Percentiles rank a stretch among this genome's conserved stretches.
Evolutionary conservation across 2,797 vertebrate species (phyloP).

Genomic region (Momotus momota): DNA sequence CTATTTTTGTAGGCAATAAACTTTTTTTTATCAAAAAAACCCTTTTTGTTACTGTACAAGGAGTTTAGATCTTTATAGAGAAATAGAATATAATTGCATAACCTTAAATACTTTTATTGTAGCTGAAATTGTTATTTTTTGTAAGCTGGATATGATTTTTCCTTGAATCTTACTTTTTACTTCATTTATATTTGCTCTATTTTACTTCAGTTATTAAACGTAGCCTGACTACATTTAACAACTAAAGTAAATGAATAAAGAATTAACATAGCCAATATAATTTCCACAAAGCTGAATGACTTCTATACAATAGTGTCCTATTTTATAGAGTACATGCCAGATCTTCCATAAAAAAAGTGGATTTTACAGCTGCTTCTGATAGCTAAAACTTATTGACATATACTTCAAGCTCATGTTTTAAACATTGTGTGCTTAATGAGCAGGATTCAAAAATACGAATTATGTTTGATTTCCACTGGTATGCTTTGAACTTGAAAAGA

Average conservation of each 20-base stretch:
- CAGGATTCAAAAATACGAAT: constrained; percentile 38
- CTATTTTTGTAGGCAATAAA: neutral
- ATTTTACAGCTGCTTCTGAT: constrained; percentile 38
- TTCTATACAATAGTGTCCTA: neutral
- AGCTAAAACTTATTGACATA: constrained; percentile 19
- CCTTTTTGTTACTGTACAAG: neutral
- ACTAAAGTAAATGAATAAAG: constrained; percentile 21
- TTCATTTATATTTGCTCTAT: neutral
- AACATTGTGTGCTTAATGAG: constrained; percentile 44
- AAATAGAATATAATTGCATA: neutral
- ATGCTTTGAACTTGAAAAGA: constrained; percentile 69
- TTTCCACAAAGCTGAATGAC: constrained; percentile 14
- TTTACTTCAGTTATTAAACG: constrained; percentile 13
- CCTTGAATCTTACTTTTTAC: neutral
- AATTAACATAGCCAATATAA: constrained; percentile 14
- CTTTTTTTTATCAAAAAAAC: too few relatives aligned
- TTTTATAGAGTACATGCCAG: constrained; percentile 10
- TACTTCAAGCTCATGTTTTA: constrained; percentile 38
- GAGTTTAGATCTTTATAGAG: neutral
- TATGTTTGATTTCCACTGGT: constrained; percentile 54
- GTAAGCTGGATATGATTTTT: neutral
- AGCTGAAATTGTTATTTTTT: neutral
- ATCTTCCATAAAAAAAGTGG: constrained; percentile 33
- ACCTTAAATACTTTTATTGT: neutral
- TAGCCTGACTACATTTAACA: neutral